Conservation (phyloP, 2,113 vertebrate genomes). For the Planiliza haematocheilus region DNA sequence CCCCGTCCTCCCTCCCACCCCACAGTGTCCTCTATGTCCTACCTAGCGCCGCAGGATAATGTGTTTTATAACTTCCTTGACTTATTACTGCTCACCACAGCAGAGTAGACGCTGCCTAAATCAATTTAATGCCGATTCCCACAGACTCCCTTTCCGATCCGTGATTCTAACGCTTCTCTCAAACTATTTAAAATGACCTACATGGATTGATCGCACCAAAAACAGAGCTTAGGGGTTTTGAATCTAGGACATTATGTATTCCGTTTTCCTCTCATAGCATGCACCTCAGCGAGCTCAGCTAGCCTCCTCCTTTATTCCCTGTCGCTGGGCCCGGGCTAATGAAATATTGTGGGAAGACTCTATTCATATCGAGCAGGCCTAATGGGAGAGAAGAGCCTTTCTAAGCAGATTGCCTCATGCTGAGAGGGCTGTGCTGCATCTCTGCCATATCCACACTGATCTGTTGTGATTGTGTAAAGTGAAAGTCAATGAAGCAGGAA, state of each 20-base stretch:
- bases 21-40: constrained; percentile 57
- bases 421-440: constrained; percentile 35
- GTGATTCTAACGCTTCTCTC: constrained; percentile 23
- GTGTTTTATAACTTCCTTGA: constrained; percentile 60
- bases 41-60: constrained; percentile 50
- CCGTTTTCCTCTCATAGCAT: constrained; percentile 41
- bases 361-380: constrained; percentile 67
- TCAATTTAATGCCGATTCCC: constrained; percentile 50
- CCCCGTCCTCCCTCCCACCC: constrained; percentile 17
- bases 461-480: constrained; percentile 48
- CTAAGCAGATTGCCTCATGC: constrained; percentile 63
- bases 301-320: constrained; percentile 54
- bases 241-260: constrained; percentile 69
- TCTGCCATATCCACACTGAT: constrained; percentile 36
- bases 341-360: constrained; percentile 65
- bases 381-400: constrained; percentile 56
- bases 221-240: constrained; percentile 57
- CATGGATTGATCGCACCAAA: constrained; percentile 61
- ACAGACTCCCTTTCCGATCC: constrained; percentile 14
- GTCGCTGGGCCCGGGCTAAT: constrained; percentile 63
- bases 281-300: constrained; percentile 45
- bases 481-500: constrained; percentile 55
- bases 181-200: constrained; percentile 72
- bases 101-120: constrained; percentile 23
- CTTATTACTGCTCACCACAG: constrained; percentile 59